These are phyloP conservation scores for Carcinoscorpius rotundicauda DNA, from an alignment of 1,140 invertebrate species.

Conservation along the genomic window DNA sequence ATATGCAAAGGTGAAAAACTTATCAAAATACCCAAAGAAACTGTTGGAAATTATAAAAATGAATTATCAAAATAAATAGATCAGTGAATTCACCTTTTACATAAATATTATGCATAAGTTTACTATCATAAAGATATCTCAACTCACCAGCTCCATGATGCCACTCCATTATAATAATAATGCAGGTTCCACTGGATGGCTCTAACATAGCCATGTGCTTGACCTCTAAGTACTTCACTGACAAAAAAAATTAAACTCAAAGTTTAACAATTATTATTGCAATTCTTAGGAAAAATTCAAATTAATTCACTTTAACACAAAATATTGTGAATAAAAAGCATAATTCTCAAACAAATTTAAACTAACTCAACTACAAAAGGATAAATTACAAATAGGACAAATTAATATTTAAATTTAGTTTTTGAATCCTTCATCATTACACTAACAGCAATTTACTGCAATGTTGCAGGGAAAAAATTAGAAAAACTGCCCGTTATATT, in stretches of 20 bases:
- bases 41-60: neutral
- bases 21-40: neutral
- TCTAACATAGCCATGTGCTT: slow-evolving; percentile 74
- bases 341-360: no score
- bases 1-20: slow-evolving; percentile 17
- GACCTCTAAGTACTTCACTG: slow-evolving; percentile 60
- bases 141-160: slow-evolving; percentile 88
- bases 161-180: slow-evolving; percentile 93
- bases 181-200: slow-evolving; percentile 93
- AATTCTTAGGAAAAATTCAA: no score
- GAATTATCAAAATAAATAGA: neutral
- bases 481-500: no score
- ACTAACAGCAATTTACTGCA: no score
- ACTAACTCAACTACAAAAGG: no score
- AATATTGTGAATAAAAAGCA: no score
- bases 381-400: no score
- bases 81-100: no score
- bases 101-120: neutral
- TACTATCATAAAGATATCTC: slow-evolving; percentile 17
- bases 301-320: no score
- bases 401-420: no score
- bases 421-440: no score
- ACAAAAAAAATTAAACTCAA: slow-evolving; percentile 13
- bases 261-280: neutral
- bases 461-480: no score